Evolutionary conservation across 2,113 vertebrate species (phyloP), one percentile per base, ranked within the genome.

Genomic region (Heterotilapia buettikoferi): DNA sequence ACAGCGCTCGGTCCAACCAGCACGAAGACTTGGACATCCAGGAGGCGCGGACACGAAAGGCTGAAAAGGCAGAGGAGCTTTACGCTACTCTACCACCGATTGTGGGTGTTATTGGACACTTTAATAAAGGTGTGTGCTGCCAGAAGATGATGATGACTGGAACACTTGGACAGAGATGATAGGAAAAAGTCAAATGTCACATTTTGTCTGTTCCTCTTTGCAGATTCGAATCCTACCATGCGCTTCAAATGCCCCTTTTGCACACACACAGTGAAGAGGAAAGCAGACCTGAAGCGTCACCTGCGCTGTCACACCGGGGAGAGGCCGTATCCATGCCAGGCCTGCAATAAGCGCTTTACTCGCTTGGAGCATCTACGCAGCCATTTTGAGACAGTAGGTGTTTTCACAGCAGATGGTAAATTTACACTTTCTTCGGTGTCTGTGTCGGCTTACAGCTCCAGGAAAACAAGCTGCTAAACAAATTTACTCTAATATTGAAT

Each of bases 231-330:
- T 90, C 96, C 98, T 56, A 95, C 97, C 63, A 98, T 99, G 97
- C 97, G 97, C 80, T 99, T 99, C 96, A 99, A 99, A 96, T 99
- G 99, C 81, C 98, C 98, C 0, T 99, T 99, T 93, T 99, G 99
- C 91, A 98, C 98, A 3, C 99, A 99, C 2, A 98, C 99, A 83
- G 99, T 99, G 83, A 99, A 99, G 90, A 97, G 99, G 87, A 99
- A 99, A 93, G 98, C 99, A 0, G 99, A 99, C 94, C 96, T 99
- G 9, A 99, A 99, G 95, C 97, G 99, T 11, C 99, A 99, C 94
- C 96, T 99, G 18, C 98, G 99, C 47, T 99, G 98, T 68, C 99
- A 99, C 33, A 99, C 99, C 0, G 99, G 99, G 12, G 99, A 99
- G 93, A 95, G 98, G 81, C 98, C 98, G 1, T 99, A 99, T 89